Conservation (phyloP, 2,113 vertebrate species). For the mouse (Mus musculus) region DNA sequence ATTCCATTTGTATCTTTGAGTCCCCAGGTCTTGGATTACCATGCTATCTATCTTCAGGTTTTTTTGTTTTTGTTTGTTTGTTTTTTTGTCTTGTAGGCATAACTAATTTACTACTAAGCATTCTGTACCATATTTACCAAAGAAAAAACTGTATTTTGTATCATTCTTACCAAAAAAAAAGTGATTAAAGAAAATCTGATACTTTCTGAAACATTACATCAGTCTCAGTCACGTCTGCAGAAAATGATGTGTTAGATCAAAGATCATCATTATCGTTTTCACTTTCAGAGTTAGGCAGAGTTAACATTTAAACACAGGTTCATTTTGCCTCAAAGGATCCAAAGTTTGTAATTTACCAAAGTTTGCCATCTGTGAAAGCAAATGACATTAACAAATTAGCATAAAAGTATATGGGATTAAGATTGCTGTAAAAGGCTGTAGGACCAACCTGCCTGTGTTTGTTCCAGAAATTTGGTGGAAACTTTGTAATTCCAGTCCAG, state of each 20-base stretch:
- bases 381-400: neutral
- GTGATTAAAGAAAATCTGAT: neutral
- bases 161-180: neutral
- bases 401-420: neutral
- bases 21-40: neutral
- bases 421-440: neutral
- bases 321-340: neutral
- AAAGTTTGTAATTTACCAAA: slow-evolving; percentile 34
- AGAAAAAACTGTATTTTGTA: neutral
- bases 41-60: neutral
- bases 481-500: neutral
- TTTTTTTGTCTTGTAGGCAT: neutral
- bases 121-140: neutral
- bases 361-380: slow-evolving; percentile 11
- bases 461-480: neutral
- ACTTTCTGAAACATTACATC: neutral
- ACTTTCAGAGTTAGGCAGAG: neutral
- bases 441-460: neutral
- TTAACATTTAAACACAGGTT: neutral
- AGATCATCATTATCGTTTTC: slow-evolving; percentile 30
- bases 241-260: neutral
- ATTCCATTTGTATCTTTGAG: neutral
- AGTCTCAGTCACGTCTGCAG: neutral
- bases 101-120: neutral
- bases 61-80: neutral